Conservation (phyloP, 2,113 vertebrate species). For the Zapus hudsonius region DNA sequence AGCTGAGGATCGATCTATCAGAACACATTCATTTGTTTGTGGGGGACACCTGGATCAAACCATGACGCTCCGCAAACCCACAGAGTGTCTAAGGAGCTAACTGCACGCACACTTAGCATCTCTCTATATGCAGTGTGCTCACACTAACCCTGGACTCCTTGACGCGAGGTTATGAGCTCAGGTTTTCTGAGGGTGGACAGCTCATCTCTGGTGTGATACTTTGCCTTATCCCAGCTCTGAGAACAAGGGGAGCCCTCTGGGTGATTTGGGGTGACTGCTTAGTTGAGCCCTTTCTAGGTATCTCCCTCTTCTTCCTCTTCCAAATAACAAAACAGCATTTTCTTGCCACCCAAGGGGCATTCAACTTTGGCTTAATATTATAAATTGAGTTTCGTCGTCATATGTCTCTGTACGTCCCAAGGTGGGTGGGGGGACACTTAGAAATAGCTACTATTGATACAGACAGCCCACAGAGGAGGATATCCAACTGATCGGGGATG, state of each 20-base stretch:
- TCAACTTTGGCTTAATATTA: constrained; percentile 27
- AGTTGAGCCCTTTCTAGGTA: background rate
- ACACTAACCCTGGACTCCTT: background rate
- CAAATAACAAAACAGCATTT: constrained; percentile 14
- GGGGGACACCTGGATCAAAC: no score
- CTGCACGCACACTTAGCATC: background rate
- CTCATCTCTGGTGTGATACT: background rate
- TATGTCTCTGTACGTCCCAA: constrained; percentile 62
- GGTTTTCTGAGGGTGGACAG: background rate
- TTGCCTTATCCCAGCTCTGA: background rate
- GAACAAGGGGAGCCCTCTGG: background rate
- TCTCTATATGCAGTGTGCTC: background rate
- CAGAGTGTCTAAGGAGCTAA: background rate
- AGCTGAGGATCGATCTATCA: no score
- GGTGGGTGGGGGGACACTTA: constrained; percentile 57
- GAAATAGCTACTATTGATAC: constrained; percentile 60
- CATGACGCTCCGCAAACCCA: background rate
- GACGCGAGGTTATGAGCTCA: background rate
- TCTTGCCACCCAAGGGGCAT: background rate
- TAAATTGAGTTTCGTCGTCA: constrained; percentile 34
- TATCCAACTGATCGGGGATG: no score
- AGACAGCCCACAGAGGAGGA: no score
- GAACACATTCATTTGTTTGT: no score
- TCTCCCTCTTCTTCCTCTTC: background rate
- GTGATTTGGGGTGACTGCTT: background rate